Evolutionary conservation across 1,140 invertebrate species (phyloP).

Genomic region (Galleria mellonella): DNA sequence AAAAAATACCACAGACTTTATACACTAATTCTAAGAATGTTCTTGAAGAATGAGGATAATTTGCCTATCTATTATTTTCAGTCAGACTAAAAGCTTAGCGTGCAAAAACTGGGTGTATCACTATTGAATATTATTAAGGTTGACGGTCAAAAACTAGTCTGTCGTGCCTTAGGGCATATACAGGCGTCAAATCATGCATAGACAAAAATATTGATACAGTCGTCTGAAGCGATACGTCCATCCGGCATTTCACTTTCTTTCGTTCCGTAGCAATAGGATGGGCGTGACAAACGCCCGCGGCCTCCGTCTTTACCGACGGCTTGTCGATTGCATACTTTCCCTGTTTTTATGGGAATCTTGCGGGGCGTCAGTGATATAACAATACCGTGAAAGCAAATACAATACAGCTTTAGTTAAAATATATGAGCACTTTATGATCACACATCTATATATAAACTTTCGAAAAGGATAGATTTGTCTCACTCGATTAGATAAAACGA

Average conservation of each 20-base stretch:
- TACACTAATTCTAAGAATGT: too few relatives aligned
- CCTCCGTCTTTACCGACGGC: constrained; percentile 27
- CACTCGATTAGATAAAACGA: too few relatives aligned
- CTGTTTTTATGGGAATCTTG: constrained; percentile 63
- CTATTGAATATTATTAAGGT: too few relatives aligned
- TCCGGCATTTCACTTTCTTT: constrained; percentile 51
- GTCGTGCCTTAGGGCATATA: too few relatives aligned
- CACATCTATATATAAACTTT: not conserved
- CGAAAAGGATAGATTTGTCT: not conserved
- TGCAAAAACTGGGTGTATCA: too few relatives aligned
- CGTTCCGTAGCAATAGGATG: constrained; percentile 32
- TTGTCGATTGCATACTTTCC: constrained; percentile 59
- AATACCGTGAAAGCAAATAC: constrained; percentile 41
- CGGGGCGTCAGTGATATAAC: constrained; percentile 37
- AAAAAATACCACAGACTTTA: too few relatives aligned
- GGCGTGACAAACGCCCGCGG: constrained; percentile 47
- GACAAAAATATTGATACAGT: not conserved
- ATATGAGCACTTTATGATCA: not conserved
- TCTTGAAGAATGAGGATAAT: too few relatives aligned
- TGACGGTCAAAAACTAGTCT: too few relatives aligned
- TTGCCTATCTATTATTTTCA: too few relatives aligned
- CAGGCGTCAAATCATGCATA: not conserved
- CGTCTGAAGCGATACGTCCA: too few relatives aligned
- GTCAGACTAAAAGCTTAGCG: too few relatives aligned
- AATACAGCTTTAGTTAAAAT: constrained; percentile 8